These are phyloP conservation scores for Cheracebus regulus DNA, from an alignment of 2,797 vertebrate species.

Conservation along the genomic window DNA sequence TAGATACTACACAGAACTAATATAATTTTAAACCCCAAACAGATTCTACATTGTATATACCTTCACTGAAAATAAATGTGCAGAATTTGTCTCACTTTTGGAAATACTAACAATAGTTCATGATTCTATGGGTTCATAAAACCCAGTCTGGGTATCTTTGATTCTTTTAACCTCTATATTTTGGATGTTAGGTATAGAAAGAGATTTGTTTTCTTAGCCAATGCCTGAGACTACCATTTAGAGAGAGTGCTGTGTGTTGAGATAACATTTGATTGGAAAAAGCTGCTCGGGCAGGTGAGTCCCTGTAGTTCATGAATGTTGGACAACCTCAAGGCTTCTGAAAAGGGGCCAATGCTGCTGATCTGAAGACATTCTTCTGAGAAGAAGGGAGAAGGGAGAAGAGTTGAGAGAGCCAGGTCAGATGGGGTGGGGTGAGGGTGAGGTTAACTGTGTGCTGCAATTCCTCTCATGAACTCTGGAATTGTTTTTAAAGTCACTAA, in stretches of 20 bases:
- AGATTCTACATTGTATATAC: neutral
- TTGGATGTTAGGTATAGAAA: neutral
- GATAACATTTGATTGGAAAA: neutral
- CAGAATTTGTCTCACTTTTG: neutral
- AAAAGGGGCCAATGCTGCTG: neutral
- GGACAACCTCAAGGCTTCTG: neutral
- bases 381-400: neutral
- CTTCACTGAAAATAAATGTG: neutral
- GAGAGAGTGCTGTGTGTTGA: neutral
- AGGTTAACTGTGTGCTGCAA: neutral
- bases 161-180: neutral
- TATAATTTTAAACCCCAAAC: neutral
- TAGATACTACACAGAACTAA: neutral
- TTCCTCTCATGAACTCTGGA: neutral
- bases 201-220: neutral
- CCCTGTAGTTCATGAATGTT: neutral
- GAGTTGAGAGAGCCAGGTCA: neutral
- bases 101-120: neutral
- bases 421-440: neutral
- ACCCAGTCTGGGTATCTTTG: neutral
- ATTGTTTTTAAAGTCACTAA: neutral
- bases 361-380: neutral
- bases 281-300: neutral
- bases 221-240: neutral
- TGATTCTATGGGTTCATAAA: neutral